Conservation (phyloP, 2,888 invertebrate genomes). For the Cistogaster globosa region DNA sequence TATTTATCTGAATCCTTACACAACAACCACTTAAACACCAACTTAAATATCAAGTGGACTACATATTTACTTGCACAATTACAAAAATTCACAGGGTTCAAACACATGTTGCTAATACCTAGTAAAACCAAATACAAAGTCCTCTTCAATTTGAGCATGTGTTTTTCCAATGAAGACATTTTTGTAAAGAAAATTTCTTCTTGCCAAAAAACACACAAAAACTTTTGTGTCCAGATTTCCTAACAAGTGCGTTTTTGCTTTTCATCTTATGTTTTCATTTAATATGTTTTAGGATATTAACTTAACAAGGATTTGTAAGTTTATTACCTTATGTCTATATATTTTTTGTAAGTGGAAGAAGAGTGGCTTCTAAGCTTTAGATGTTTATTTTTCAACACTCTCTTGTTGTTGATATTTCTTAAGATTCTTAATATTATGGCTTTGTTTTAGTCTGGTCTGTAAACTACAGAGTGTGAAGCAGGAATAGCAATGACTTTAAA, state of each 20-base stretch:
- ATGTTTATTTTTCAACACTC: conserved; percentile 33
- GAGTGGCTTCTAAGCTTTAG: conserved; percentile 16
- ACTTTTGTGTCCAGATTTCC: no score
- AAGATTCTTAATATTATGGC: background rate
- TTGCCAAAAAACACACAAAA: no score
- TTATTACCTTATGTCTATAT: background rate
- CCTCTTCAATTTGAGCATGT: no score
- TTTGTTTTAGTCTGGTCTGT: background rate
- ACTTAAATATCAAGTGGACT: no score
- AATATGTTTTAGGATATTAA: conserved; percentile 30
- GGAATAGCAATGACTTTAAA: background rate
- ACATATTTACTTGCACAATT: no score
- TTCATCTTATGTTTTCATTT: conserved; percentile 1
- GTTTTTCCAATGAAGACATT: no score
- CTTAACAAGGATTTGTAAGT: conserved; percentile 27
- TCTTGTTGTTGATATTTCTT: conserved; percentile 22
- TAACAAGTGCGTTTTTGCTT: background rate
- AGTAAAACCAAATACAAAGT: no score
- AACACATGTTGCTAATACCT: no score
- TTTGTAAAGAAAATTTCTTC: no score
- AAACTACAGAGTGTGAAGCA: background rate
- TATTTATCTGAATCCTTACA: no score
- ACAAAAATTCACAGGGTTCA: no score
- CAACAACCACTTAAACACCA: no score
- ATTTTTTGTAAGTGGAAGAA: background rate